Base-by-base conservation (phyloP, 2,113 vertebrate genomes). In the Odocoileus hemionus region DNA sequence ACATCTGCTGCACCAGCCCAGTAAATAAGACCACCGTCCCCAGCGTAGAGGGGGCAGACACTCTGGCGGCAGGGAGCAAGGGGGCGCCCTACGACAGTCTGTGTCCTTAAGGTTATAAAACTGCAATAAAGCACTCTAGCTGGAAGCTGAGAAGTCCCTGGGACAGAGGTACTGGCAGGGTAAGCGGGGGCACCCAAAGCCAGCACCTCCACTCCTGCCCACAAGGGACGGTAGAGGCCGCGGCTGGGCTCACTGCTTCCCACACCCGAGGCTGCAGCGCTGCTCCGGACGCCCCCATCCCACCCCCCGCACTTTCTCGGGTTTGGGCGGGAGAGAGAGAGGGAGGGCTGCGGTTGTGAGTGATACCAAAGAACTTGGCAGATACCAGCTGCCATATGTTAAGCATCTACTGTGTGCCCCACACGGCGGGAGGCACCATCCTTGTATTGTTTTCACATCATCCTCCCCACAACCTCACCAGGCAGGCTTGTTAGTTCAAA, bases 171-270 rank as follows among this genome's bases (percentile, higher is more conserved):
- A 6, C n/a, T 6, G 14, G 13, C 39, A 0, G 26, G 30, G 43
- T 7, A 39, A 57, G 70, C n/a, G 0, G 4, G 50, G 23, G 15
- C 33, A 39, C 5, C 47, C 55, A 57, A 83, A 70, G 28, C 80
- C 30, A 70, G 90, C 85, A 96, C 45, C 36, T 64, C 60, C 55
- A 3, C 7, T 47, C 50, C 16, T 3, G 6, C 36, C 96, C 97
- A 91, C 93, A 1, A 97, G 97, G 86, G 97, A 91, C 97, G 84
- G 96, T 4, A 98, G 91, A 97, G 67, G 82, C 39, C 36, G 11
- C 30, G 33, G 30, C 0, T 0, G 58, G 16, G 3, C 58, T 96
- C 26, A 47, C n/a, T 28, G 0, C 45, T 8, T 58, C 50, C 13
- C 28, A 25, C 36, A 91, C 26, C 16, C 6, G 10, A 2, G 21